A percentile compares a stretch with the other conserved stretches of the same genome.
phyloP scores from a whole-genome alignment of 2,113 vertebrate species.

The Gobius niger region DNA sequence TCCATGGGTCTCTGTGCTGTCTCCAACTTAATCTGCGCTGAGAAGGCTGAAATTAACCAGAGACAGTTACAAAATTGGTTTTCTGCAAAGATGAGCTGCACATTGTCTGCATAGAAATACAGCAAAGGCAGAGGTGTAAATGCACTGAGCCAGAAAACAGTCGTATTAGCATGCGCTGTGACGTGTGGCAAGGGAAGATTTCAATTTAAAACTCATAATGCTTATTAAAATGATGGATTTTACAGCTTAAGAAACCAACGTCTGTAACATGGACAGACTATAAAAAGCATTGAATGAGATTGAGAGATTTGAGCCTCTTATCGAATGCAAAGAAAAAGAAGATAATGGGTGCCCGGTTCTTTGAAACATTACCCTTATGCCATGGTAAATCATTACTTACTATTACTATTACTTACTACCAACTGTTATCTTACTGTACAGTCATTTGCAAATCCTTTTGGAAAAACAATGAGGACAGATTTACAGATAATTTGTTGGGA shows the following conservation, averaged over 20 bases:
- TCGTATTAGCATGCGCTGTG: constrained; percentile 1
- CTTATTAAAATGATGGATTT: neutral
- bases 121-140: neutral
- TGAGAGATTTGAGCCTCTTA: neutral
- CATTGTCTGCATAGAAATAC: constrained; percentile 25
- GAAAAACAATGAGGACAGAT: too few species aligned
- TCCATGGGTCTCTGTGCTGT: neutral
- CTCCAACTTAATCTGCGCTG: neutral
- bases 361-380: neutral
- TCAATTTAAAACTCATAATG: neutral
- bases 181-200: constrained; percentile 7
- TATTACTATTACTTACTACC: too few species aligned
- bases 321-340: neutral
- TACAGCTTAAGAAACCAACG: neutral
- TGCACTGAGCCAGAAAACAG: neutral
- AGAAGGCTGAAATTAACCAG: constrained; percentile 33
- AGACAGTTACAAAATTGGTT: neutral
- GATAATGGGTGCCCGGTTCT: neutral
- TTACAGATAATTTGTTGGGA: neutral
- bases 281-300: neutral
- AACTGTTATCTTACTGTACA: too few species aligned
- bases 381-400: neutral
- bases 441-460: too few species aligned
- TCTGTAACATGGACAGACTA: neutral
- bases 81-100: neutral